Conservation (phyloP, 2,113 vertebrate genomes). For the Gavialis gangeticus region DNA sequence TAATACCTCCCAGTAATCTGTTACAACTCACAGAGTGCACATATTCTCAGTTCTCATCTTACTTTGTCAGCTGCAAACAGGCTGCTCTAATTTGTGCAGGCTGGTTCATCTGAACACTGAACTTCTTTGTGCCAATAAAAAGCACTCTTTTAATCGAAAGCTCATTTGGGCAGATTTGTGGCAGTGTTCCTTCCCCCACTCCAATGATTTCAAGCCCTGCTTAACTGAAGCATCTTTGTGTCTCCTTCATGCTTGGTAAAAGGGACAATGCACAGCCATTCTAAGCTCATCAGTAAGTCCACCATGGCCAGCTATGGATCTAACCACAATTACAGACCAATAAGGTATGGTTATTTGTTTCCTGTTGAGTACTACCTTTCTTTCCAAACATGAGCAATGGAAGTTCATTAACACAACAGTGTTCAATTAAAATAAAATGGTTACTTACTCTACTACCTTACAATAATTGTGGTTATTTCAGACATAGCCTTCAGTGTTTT, state of each 20-base stretch:
- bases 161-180: constrained; percentile 27
- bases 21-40: constrained; percentile 1
- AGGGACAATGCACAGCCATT: background rate
- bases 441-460: background rate
- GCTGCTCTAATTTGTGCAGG: constrained; percentile 17
- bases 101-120: constrained; percentile 24
- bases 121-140: constrained; percentile 34
- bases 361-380: background rate
- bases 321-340: background rate
- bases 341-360: background rate
- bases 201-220: constrained; percentile 12
- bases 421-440: background rate
- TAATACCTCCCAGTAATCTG: constrained; percentile 60
- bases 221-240: background rate
- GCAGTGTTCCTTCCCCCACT: background rate
- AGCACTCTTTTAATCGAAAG: constrained; percentile 30
- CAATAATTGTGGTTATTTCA: background rate
- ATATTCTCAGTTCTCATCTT: constrained; percentile 20
- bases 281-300: background rate
- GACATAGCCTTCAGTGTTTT: background rate
- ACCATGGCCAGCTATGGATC: background rate
- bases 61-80: constrained; percentile 37
- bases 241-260: background rate
- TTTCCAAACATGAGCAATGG: background rate
- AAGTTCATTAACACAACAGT: background rate